Evolutionary conservation across 1,140 invertebrate genomes (phyloP).

Genomic region (Octopus bimaculoides): DNA sequence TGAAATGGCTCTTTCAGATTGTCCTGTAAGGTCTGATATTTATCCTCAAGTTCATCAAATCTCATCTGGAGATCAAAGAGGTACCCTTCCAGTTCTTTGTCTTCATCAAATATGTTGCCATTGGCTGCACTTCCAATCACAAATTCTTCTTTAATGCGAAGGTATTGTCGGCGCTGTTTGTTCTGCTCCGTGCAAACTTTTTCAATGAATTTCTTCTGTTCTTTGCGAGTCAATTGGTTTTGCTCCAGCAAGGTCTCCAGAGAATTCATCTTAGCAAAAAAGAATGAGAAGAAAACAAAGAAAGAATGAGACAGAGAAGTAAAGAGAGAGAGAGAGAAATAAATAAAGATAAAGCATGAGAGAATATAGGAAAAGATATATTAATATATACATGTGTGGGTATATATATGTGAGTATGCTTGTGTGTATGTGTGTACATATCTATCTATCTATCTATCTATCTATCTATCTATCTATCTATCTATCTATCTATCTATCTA

Average conservation of each 20-base stretch:
- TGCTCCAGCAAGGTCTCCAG: background rate
- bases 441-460: too few species aligned
- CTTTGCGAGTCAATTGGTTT: background rate
- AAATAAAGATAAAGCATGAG: background rate
- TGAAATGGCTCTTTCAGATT: background rate
- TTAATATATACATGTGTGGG: too few species aligned
- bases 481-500: too few species aligned
- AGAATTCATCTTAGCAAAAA: background rate
- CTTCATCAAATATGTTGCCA: background rate
- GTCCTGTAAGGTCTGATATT: background rate
- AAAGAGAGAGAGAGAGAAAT: background rate
- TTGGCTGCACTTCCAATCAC: background rate
- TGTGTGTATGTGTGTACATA: too few species aligned
- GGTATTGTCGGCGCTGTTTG: constrained; percentile 1
- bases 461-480: too few species aligned
- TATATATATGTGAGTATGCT: too few species aligned
- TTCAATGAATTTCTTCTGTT: background rate
- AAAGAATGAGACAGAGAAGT: background rate
- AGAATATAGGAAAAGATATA: background rate
- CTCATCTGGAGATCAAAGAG: background rate
- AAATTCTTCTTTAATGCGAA: background rate
- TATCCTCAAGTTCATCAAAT: background rate
- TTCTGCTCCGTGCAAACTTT: background rate
- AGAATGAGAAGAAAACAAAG: background rate
- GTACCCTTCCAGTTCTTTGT: background rate